A percentile compares a stretch with the other conserved stretches of the same genome.
phyloP scores from a whole-genome alignment of 2,888 invertebrate genomes.

The Euspilapteryx auroguttella region DNA sequence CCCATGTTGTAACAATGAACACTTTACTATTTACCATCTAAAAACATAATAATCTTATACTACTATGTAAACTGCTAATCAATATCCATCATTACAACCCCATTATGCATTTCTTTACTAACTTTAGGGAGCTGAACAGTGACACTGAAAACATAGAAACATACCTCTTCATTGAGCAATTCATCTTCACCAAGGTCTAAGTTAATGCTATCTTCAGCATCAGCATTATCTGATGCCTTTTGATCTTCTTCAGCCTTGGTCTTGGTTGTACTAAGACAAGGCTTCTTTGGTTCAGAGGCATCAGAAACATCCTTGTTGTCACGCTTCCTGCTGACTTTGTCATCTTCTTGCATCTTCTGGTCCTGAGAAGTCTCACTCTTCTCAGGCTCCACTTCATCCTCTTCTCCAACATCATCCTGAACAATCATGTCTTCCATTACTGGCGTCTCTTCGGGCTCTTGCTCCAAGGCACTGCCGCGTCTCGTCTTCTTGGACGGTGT shows the following conservation, averaged over 20 bases:
- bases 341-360: slow-evolving; percentile 8
- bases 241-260: slow-evolving; percentile 30
- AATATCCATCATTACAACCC: slow-evolving; percentile 33
- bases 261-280: slow-evolving; percentile 31
- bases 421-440: slow-evolving; percentile 53
- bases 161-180: slow-evolving; percentile 77
- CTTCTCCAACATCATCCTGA: slow-evolving; percentile 46
- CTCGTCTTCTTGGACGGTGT: slow-evolving; percentile 46
- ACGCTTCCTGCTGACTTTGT: slow-evolving; percentile 31
- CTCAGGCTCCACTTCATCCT: slow-evolving; percentile 32
- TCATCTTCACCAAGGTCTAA: slow-evolving; percentile 82
- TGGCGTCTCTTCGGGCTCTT: slow-evolving; percentile 39
- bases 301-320: slow-evolving; percentile 36
- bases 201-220: slow-evolving; percentile 80
- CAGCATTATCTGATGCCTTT: slow-evolving; percentile 60
- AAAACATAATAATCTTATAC: no score
- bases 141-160: slow-evolving; percentile 51
- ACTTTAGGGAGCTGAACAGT: slow-evolving; percentile 29
- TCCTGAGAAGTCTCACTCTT: slow-evolving; percentile 10
- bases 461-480: slow-evolving; percentile 33
- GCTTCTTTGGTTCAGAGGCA: slow-evolving; percentile 30
- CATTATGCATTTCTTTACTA: slow-evolving; percentile 24
- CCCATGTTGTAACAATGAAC: no score
- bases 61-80: no score
- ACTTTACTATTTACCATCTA: no score